Base-by-base conservation (phyloP, 2,797 vertebrate genomes). In the Valencia hispanica region DNA sequence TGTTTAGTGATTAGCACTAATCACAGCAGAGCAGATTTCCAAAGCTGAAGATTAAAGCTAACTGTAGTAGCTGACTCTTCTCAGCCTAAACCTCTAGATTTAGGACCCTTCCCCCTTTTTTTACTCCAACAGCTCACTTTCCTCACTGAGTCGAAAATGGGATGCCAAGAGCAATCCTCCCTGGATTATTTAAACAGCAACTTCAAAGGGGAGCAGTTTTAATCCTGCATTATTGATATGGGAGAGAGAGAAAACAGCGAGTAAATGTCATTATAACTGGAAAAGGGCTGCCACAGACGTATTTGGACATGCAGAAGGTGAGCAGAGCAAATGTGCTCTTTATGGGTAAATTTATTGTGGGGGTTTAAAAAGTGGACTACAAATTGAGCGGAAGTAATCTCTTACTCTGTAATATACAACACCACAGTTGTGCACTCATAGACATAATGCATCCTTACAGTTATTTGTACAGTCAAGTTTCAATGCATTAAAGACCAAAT, bases 211-310 rank as follows among this genome's bases (percentile, higher is more conserved):
- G 76, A 72, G 65, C 86, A 89, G 82, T 92, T 90, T 87, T 91
- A 93, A 94, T 92, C 84, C 88, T 90, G 76, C 85, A 91, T 91
- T 92, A 93, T 90, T 90, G 86, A 92, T 87, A 90, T 84, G 80
- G 73, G 51, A 75, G 79, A 70, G 55, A 70, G 25, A 20, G 77
- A 80, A 90, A 76, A 12, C 61, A 69, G 72, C 73, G 72, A 79
- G 84, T 85, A 90, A 89, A 90, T 88, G 83, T 91, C 87, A 91
- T 30, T 50, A 74, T 55, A 77, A 78, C 74, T 59, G 61, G 75
- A 80, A 75, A 82, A 78, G 48, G 87, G 71, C 22, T 71, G 68
- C 75, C 73, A 68, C n/a, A 75, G 69, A 84, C 70, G 66, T 63
- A 77, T 77, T 79, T 82, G 75, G 65, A 84, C 47, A 65, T 57